Base-by-base conservation (phyloP, 2,797 vertebrate genomes). In the Otus scops region DNA sequence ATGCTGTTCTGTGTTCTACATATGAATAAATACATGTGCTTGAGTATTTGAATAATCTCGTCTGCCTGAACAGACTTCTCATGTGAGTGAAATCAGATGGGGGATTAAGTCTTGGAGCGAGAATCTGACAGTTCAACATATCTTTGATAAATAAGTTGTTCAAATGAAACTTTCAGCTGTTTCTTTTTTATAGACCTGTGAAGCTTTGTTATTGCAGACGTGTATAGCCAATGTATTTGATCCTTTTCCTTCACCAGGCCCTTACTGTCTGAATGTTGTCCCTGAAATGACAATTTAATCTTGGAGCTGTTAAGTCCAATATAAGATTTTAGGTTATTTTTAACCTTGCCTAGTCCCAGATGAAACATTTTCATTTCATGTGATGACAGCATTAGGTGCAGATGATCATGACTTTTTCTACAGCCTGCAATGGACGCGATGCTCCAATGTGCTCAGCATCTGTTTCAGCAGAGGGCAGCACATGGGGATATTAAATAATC, bases 381-480 rank as follows among this genome's bases (percentile, higher is more conserved):
- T 5, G 76, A 24, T 8, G 41, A 36, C 68, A 73, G 51, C 59
- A 8, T 60, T 23, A 48, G 65, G 77, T 26, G 13, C 91, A 19
- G 92, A 38, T 36, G 57, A 50, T 79, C 2, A 6, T 19, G 30
- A 39, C 26, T 23, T 83, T 50, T 50, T 21, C 50, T 68, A 14
- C 60, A 47, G 75, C 74, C 39, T 60, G 47, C 12, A 8, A 7
- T 5, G n/a, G 69, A 36, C 1, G 4, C 6, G 7, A 12, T 61
- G 68, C 57, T 64, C 53, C 23, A 1, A 1, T 2, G 7, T 48
- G 71, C 69, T 88, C 77, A 18, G 85, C 0, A 2, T 19, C 28
- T 88, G 45, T 63, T 79, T 96, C 94, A 89, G 88, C 90, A 94
- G 85, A 95, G 96, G 94, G 93, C 89, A 97, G 89, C 89, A 94